Percentiles rank a stretch among this genome's conserved stretches.
These are phyloP conservation scores for Trichechus manatus DNA, from an alignment of 2,113 vertebrate species.

Conservation along the genomic window DNA sequence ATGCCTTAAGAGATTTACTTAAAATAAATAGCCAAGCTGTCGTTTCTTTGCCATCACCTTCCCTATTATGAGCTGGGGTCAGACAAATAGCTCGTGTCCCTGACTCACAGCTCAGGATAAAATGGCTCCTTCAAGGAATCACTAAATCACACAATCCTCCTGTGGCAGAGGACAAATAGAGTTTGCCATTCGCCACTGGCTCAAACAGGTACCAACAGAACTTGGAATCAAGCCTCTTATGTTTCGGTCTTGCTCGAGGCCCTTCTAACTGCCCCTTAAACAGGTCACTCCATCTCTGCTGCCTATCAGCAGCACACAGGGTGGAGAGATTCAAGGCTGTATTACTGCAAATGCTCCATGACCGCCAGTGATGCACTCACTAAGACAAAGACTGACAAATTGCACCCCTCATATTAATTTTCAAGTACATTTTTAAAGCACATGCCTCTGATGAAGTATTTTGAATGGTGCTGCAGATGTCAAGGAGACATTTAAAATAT, in stretches of 20 bases:
- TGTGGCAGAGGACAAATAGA: conserved; percentile 70
- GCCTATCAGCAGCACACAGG: neutral
- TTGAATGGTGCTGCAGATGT: conserved; percentile 80
- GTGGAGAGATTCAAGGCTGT: neutral
- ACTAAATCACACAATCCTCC: conserved; percentile 71
- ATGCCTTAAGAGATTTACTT: conserved; percentile 60
- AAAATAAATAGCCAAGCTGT: conserved; percentile 72
- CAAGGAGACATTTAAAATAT: conserved; percentile 84
- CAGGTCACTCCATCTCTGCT: conserved; percentile 22
- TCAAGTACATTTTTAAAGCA: conserved; percentile 82
- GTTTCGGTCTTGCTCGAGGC: conserved; percentile 55
- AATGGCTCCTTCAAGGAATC: conserved; percentile 63
- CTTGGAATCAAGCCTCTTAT: conserved; percentile 42
- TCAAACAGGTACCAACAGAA: conserved; percentile 69
- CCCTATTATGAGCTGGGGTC: conserved; percentile 56
- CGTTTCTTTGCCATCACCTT: conserved; percentile 58
- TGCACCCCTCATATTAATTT: conserved; percentile 81
- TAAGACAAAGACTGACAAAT: conserved; percentile 83
- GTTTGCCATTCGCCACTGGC: neutral
- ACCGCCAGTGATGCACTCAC: neutral
- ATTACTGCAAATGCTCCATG: neutral
- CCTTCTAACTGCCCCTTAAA: conserved; percentile 15
- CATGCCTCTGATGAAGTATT: conserved; percentile 82
- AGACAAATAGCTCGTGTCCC: conserved; percentile 62
- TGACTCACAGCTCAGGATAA: conserved; percentile 59